Conservation (phyloP, 2,888 invertebrate genomes). For the Spodoptera littoralis region DNA sequence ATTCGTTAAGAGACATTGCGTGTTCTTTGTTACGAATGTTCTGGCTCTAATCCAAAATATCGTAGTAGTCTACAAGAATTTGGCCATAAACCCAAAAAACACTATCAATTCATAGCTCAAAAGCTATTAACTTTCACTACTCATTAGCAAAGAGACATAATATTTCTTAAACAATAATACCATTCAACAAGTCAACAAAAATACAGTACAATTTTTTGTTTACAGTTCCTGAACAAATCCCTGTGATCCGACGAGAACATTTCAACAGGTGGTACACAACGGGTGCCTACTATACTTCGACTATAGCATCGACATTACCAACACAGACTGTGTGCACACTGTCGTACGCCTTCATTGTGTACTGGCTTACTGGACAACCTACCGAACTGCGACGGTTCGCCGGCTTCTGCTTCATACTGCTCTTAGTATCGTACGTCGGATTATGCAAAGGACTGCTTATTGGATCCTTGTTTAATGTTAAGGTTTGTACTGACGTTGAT, state of each 20-base stretch:
- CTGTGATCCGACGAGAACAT: conserved; percentile 94
- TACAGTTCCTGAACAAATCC: conserved; percentile 95
- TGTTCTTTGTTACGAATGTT: no score
- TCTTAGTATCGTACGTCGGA: conserved; percentile 94
- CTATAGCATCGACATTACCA: conserved; percentile 94
- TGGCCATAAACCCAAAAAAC: no score
- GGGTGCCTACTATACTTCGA: conserved; percentile 94
- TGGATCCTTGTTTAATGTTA: conserved; percentile 94
- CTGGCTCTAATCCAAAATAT: no score
- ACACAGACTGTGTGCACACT: conserved; percentile 93
- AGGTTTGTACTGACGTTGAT: conserved; percentile 84
- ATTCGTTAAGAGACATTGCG: no score
- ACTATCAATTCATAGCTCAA: no score
- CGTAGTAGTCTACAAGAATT: no score
- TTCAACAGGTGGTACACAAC: conserved; percentile 97
- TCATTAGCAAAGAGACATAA: no score
- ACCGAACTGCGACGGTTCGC: conserved; percentile 92
- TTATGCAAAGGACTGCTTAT: conserved; percentile 95
- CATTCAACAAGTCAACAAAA: conserved; percentile 6
- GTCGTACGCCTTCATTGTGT: conserved; percentile 93
- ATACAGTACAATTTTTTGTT: conserved; percentile 21
- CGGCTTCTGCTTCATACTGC: conserved; percentile 92
- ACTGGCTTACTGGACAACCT: conserved; percentile 96
- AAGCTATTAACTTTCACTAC: no score
- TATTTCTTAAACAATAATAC: background rate